A percentile compares a stretch with the other conserved stretches of the same genome.
Evolutionary conservation across 2,797 vertebrate species (phyloP).

Genomic region (Neostethus bicornis): DNA sequence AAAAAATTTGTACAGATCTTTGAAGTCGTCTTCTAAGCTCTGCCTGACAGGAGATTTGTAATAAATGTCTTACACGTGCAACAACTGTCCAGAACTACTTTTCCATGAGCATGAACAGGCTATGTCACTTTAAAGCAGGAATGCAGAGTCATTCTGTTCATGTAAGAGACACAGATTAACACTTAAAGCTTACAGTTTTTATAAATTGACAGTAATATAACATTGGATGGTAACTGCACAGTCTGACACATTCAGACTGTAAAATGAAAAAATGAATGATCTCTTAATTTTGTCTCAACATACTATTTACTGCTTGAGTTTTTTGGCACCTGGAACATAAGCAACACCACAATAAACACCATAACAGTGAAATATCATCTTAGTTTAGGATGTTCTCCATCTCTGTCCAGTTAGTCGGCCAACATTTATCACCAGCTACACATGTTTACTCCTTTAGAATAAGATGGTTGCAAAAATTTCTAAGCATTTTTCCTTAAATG

Average conservation of each 20-base stretch:
- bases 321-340: slow-evolving; percentile 45
- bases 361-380: too few species aligned
- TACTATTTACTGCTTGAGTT: too few species aligned
- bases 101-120: slow-evolving; percentile 40
- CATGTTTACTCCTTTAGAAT: slow-evolving; percentile 42
- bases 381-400: too few species aligned
- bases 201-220: slow-evolving; percentile 17
- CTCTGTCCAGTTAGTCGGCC: slow-evolving; percentile 41
- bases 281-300: too few species aligned
- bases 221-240: too few species aligned
- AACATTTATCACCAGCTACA: slow-evolving; percentile 70
- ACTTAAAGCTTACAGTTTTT: background rate
- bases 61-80: slow-evolving; percentile 30
- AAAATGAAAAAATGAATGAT: too few species aligned
- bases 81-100: slow-evolving; percentile 30
- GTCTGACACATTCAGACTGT: too few species aligned
- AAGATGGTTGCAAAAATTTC: slow-evolving; percentile 44
- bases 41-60: slow-evolving; percentile 41
- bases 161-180: slow-evolving; percentile 15
- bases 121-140: slow-evolving; percentile 19
- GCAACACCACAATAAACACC: too few species aligned
- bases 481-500: slow-evolving; percentile 38
- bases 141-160: background rate
- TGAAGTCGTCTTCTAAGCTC: slow-evolving; percentile 25
- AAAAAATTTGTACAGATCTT: slow-evolving; percentile 26